Evolutionary conservation across 2,797 vertebrate species (phyloP).

Genomic region (Atherinosoma microstoma): DNA sequence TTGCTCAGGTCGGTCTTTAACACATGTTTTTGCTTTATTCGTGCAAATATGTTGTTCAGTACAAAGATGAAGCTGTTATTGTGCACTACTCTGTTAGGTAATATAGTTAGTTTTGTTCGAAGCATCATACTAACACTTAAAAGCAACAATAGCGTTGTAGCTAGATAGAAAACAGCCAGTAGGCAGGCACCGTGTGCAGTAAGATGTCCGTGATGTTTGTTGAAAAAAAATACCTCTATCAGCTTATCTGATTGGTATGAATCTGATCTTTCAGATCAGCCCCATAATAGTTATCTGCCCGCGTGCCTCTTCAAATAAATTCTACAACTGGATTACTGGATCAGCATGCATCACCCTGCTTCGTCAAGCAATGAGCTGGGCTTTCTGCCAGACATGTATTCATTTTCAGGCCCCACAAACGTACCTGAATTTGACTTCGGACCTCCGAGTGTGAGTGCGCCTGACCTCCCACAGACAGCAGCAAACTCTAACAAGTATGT

Average conservation of each 20-base stretch:
- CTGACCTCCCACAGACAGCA: constrained; percentile 61
- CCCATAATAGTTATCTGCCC: constrained; percentile 5
- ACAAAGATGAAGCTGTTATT: not conserved
- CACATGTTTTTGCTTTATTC: not conserved
- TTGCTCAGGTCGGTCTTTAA: constrained; percentile 41
- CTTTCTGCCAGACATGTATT: constrained; percentile 75
- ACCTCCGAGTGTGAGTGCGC: constrained; percentile 47
- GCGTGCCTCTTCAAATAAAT: constrained; percentile 12
- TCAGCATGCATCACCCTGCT: constrained; percentile 71
- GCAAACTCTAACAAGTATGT: constrained; percentile 72
- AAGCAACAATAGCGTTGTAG: not conserved
- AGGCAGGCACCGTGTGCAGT: constrained; percentile 2
- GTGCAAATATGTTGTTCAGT: constrained; percentile 7
- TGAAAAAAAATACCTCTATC: not conserved
- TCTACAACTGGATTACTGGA: constrained; percentile 27
- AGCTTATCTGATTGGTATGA: constrained; percentile 18
- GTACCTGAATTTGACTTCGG: constrained; percentile 76
- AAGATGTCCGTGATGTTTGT: constrained; percentile 32
- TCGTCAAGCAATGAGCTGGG: constrained; percentile 68
- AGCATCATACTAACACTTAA: not conserved
- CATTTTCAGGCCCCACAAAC: constrained; percentile 72
- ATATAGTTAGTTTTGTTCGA: not conserved
- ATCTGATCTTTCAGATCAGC: constrained; percentile 22
- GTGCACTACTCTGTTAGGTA: not conserved
- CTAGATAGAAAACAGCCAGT: constrained; percentile 11